phyloP scores from a whole-genome alignment of 1,140 invertebrate genomes.

The Drosophila serrata region DNA sequence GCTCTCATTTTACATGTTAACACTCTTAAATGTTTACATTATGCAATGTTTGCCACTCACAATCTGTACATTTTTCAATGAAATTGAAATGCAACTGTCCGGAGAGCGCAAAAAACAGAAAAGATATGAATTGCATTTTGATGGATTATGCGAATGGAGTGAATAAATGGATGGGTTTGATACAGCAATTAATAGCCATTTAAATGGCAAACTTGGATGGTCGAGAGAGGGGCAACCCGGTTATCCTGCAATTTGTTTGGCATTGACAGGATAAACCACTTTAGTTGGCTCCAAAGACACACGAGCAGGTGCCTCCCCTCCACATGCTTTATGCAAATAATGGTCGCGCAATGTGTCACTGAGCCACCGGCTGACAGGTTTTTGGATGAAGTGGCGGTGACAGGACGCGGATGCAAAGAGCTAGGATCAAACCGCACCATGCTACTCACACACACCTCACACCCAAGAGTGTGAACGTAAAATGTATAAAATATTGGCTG shows the following conservation, averaged over 20 bases:
- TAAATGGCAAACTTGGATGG: neutral
- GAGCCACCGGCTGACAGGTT: slow-evolving; percentile 59
- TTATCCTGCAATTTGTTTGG: neutral
- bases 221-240: too few species aligned
- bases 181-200: neutral
- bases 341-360: slow-evolving; percentile 76
- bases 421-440: slow-evolving; percentile 21
- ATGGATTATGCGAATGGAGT: neutral
- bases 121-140: too few species aligned
- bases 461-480: slow-evolving; percentile 47
- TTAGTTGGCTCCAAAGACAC: slow-evolving; percentile 37
- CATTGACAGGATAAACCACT: slow-evolving; percentile 72
- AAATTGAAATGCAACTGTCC: slow-evolving; percentile 3
- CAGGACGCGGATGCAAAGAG: slow-evolving; percentile 34
- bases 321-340: slow-evolving; percentile 70
- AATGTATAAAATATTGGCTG: slow-evolving; percentile 81
- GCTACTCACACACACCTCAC: neutral
- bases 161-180: too few species aligned
- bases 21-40: slow-evolving; percentile 1
- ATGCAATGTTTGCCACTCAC: slow-evolving; percentile 1
- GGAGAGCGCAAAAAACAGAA: neutral
- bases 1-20: slow-evolving; percentile 6
- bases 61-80: slow-evolving; percentile 3
- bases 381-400: slow-evolving; percentile 68
- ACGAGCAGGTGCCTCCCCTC: neutral